Evolutionary conservation across 2,113 vertebrate genomes (phyloP).

Genomic region (Lota lota): DNA sequence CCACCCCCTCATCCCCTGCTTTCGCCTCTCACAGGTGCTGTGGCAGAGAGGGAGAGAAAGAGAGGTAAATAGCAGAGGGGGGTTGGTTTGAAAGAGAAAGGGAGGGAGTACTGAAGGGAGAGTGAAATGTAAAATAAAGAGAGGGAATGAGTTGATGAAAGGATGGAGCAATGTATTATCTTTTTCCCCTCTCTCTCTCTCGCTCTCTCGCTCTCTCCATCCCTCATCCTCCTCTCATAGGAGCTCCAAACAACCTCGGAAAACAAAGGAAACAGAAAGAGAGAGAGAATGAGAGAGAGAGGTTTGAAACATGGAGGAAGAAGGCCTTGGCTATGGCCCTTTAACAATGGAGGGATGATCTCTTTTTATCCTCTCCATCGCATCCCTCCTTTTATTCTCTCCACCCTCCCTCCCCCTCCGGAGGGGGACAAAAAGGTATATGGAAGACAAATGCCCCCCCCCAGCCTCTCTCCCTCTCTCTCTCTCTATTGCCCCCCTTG

Average conservation of each 20-base stretch:
- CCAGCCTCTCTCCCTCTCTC: neutral
- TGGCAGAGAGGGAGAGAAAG: slow-evolving; percentile 33
- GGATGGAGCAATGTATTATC: slow-evolving; percentile 58
- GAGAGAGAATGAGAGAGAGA: slow-evolving; percentile 39
- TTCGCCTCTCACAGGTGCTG: slow-evolving; percentile 70
- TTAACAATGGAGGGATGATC: slow-evolving; percentile 68
- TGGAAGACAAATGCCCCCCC: no score
- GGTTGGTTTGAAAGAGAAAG: slow-evolving; percentile 34
- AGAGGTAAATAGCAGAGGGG: neutral
- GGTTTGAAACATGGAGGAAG: neutral
- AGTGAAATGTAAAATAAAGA: slow-evolving; percentile 28
- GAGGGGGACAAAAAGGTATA: no score
- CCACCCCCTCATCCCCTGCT: slow-evolving; percentile 50
- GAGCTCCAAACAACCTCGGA: neutral
- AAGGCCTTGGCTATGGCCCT: neutral
- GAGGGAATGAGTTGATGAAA: slow-evolving; percentile 22
- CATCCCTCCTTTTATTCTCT: slow-evolving; percentile 47
- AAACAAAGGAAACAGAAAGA: slow-evolving; percentile 39
- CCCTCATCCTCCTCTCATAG: slow-evolving; percentile 44
- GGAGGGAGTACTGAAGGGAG: slow-evolving; percentile 14
- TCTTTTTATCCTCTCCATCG: slow-evolving; percentile 66
- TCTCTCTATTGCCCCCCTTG: slow-evolving; percentile 13
- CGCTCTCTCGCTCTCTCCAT: slow-evolving; percentile 30
- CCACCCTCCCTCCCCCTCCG: slow-evolving; percentile 41
- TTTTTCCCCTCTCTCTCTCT: slow-evolving; percentile 30